Evolutionary conservation across 2,113 vertebrate genomes (phyloP), one percentile per base, ranked within the genome.

Genomic region (Etheostoma cragini): DNA sequence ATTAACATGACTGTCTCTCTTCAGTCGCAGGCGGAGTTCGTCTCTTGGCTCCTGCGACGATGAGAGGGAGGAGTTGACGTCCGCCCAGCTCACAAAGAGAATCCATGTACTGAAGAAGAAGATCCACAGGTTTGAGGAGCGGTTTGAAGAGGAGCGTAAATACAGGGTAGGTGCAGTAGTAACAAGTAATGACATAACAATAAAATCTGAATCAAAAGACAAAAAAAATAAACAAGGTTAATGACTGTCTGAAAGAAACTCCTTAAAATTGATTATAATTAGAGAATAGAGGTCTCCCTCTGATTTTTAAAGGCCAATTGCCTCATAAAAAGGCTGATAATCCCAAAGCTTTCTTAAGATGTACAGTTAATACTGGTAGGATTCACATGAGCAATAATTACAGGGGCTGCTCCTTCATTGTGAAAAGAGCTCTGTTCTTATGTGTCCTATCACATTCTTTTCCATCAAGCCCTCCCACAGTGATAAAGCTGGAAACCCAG

Each of bases 91-190:
- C 86, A 98, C 98, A 0, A 96, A 97, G 61, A 96, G 96, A 87
- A 99, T 99, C 91, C 98, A 99, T 64, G 94, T 94, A 33, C 94
- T 99, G 52, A 99, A 98, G 93, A 98, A 97, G 79, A 99, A 99
- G 92, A 99, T 99, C 85, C 96, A 96, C 72, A 96, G 94, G 81
- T 99, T 96, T 30, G 98, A 99, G 87, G 98, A 99, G 65, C 96
- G 87, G 88, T 99, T 99, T 0, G 97, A 99, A 92, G 97, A 99
- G 46, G 98, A 99, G 46, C 95, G 96, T 35, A 99, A 98, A 90
- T 99, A 99, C 92, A 95, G 96, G 90, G 98, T 99, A 70, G 92
- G 64, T 15, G n/a, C 61, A 76, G 15, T 8, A 24, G 10, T 3
- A 17, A 46, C 3, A 15, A 58, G 19, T 73, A 13, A 19, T 53